Evolutionary conservation across 2,888 invertebrate species (phyloP).

Genomic region (Napeogenes inachia): DNA sequence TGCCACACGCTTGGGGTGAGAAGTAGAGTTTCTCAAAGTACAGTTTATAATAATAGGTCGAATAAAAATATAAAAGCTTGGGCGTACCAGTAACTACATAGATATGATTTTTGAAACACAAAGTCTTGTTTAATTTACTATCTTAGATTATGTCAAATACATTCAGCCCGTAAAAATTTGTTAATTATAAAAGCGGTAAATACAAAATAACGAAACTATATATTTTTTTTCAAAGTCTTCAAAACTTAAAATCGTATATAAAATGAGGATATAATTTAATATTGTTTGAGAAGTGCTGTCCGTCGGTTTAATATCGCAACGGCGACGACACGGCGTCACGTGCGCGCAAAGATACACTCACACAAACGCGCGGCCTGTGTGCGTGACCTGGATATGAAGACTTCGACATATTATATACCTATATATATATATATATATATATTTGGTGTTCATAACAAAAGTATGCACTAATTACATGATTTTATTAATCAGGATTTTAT

Average conservation of each 20-base stretch:
- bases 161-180: no score
- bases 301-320: slow-evolving; percentile 67
- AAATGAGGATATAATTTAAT: neutral
- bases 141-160: no score
- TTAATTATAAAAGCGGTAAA: no score
- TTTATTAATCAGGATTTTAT: no score
- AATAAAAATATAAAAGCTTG: neutral
- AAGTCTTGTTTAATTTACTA: no score
- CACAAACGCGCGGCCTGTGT: slow-evolving; percentile 41
- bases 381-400: slow-evolving; percentile 44
- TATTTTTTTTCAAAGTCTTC: no score
- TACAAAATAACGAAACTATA: no score
- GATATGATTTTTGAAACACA: no score
- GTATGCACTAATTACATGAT: no score
- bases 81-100: no score
- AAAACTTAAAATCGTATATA: neutral
- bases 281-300: slow-evolving; percentile 37
- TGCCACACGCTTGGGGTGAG: slow-evolving; percentile 55
- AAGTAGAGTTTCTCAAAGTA: slow-evolving; percentile 41
- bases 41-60: neutral
- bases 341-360: slow-evolving; percentile 61
- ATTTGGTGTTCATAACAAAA: no score
- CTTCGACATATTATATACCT: slow-evolving; percentile 31
- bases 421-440: slow-evolving; percentile 5
- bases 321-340: slow-evolving; percentile 66